Percentiles rank a stretch among this genome's conserved stretches.
These are phyloP conservation scores for Natrix natrix DNA, from an alignment of 2,797 vertebrate species.

Conservation along the genomic window DNA sequence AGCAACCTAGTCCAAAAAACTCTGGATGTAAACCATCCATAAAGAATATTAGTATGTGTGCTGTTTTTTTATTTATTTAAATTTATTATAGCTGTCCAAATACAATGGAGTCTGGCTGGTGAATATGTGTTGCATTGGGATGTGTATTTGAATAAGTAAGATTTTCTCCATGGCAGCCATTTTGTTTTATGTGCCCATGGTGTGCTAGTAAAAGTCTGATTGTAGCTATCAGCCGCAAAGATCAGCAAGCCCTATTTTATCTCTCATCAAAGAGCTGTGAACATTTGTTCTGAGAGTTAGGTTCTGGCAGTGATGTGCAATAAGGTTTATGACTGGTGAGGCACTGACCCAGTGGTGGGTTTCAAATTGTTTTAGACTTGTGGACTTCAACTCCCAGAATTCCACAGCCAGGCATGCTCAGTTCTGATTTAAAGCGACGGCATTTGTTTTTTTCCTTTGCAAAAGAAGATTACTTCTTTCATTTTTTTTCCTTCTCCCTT, in stretches of 20 bases:
- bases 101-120: not conserved
- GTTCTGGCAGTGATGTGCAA: not conserved
- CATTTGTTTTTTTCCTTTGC: too few relatives aligned
- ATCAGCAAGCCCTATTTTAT: not conserved
- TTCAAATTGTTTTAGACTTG: too few relatives aligned
- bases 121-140: not conserved
- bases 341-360: too few relatives aligned
- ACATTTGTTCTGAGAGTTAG: not conserved
- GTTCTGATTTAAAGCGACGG: too few relatives aligned
- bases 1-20: not conserved
- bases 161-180: not conserved
- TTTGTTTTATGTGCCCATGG: not conserved
- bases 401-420: too few relatives aligned
- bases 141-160: not conserved
- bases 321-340: too few relatives aligned
- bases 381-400: too few relatives aligned
- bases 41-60: not conserved
- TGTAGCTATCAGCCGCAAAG: not conserved
- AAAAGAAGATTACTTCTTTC: too few relatives aligned
- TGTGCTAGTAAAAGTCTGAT: not conserved
- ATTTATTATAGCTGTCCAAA: not conserved
- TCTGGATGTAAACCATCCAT: not conserved
- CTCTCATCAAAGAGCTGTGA: not conserved
- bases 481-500: too few relatives aligned
- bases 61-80: not conserved